phyloP scores from a whole-genome alignment of 2,888 invertebrate species.

The Tipula lateralis region DNA sequence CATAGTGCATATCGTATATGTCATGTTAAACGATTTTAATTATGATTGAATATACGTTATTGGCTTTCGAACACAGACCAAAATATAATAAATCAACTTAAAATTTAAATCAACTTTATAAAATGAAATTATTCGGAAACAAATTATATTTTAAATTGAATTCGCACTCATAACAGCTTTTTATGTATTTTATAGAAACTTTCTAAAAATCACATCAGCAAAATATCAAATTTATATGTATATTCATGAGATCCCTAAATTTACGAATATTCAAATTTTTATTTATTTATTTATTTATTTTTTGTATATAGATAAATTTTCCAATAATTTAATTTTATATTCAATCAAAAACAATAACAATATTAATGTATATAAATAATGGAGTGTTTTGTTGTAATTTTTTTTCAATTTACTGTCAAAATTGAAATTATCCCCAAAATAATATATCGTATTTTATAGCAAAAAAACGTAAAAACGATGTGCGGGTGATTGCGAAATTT shows the following conservation, averaged over 20 bases:
- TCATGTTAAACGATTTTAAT: no score
- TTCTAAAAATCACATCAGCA: not conserved
- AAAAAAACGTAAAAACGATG: not conserved
- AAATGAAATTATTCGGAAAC: not conserved
- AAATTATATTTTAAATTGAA: not conserved
- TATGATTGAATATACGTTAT: no score
- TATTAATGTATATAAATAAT: not conserved
- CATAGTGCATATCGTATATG: no score
- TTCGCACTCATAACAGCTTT: not conserved
- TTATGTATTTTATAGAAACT: not conserved
- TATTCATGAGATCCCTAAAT: slow-evolving; percentile 11
- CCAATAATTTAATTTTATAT: not conserved
- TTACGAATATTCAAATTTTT: not conserved
- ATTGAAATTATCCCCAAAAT: slow-evolving; percentile 19
- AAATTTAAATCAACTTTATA: not conserved
- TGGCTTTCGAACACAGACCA: no score
- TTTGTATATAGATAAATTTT: not conserved
- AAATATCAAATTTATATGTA: not conserved
- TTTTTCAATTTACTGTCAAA: slow-evolving; percentile 13
- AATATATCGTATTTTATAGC: not conserved
- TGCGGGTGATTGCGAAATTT: not conserved
- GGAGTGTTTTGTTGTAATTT: not conserved
- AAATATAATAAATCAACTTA: not conserved
- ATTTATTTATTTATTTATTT: not conserved
- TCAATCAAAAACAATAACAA: not conserved